Evolutionary conservation across 2,888 invertebrate genomes (phyloP), one percentile per base, ranked within the genome.

Genomic region (Tetrapedia diversipes): DNA sequence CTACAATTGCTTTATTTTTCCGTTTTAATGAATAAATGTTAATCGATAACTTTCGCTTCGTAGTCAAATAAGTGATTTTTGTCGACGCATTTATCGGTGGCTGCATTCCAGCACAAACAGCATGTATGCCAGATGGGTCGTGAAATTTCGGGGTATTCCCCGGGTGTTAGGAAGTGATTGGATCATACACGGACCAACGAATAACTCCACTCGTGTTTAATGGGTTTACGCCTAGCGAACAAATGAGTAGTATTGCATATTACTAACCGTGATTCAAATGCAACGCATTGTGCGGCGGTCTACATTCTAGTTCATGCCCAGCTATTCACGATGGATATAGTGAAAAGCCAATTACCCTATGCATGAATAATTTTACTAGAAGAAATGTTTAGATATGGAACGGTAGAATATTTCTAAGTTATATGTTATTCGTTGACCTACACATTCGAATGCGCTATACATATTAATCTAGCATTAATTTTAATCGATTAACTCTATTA

Each of bases 171-270:
- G 76, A 74, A 73, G 59, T 79, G 79, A 82, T 82, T 75, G 82
- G 82, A 82, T 82, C 77, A 80, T 80, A 73, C 57, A 70, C 68
- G 77, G 74, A 45, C 61, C 69, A 80, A 75, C 82, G 69, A 77
- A 70, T 77, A 79, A 45, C 75, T 82, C 54, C 54, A 65, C 77
- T 57, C 69, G 74, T 68, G 77, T 70, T 80, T 82, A 82, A 82
- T 82, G 77, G 82, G 79, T 70, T 82, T 80, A 84, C 74, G 71
- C 68, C 60, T 43, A 49, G 49, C 71, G 79, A 75, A 80, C 68
- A 75, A 74, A 80, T 79, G 75, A 78, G 79, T 71, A 68, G 68
- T 75, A 71, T 67, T 60, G 60, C 75, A 66, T 64, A 65, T 51
- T 53, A 71, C 70, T 70, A 79, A 70, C 79, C 71, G 60, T 57